A percentile compares a stretch with the other conserved stretches of the same genome.
phyloP scores from a whole-genome alignment of 2,113 vertebrate species.

The Polypterus senegalus region DNA sequence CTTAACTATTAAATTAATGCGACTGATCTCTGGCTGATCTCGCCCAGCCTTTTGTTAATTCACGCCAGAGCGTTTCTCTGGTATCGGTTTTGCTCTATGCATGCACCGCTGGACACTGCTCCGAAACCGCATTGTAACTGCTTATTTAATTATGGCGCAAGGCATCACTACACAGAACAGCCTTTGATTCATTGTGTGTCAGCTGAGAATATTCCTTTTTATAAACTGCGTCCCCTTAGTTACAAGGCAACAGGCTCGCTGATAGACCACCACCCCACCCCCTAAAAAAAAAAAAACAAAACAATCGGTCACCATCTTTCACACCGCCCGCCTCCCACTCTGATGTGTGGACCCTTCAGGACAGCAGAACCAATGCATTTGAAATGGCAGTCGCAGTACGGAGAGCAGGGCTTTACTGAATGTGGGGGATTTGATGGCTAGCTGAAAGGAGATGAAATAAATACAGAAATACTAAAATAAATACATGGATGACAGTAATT shows the following conservation, averaged over 20 bases:
- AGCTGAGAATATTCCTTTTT: constrained; percentile 43
- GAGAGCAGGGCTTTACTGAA: no score
- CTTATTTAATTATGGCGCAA: constrained; percentile 8
- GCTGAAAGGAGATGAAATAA: no score
- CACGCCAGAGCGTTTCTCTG: constrained; percentile 1
- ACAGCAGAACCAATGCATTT: constrained; percentile 38
- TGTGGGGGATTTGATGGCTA: no score
- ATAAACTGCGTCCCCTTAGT: constrained; percentile 43
- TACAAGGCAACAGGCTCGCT: constrained; percentile 19
- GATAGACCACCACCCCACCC: no score
- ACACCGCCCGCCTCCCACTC: constrained; percentile 53
- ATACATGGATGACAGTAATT: no score
- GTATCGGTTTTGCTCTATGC: constrained; percentile 7
- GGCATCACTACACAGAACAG: constrained; percentile 32
- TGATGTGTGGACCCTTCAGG: constrained; percentile 33
- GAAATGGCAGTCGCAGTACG: constrained; percentile 29
- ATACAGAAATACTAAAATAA: no score
- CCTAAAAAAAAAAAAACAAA: constrained; percentile 44
- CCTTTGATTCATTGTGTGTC: constrained; percentile 56
- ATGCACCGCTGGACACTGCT: constrained; percentile 1
- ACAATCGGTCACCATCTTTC: constrained; percentile 46
- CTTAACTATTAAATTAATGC: constrained; percentile 5
- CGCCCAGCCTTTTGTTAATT: constrained; percentile 2
- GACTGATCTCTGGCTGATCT: not conserved
- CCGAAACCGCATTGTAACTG: constrained; percentile 3